These are phyloP conservation scores for Eupithecia tripunctaria DNA, from an alignment of 2,888 invertebrate species.

Conservation along the genomic window DNA sequence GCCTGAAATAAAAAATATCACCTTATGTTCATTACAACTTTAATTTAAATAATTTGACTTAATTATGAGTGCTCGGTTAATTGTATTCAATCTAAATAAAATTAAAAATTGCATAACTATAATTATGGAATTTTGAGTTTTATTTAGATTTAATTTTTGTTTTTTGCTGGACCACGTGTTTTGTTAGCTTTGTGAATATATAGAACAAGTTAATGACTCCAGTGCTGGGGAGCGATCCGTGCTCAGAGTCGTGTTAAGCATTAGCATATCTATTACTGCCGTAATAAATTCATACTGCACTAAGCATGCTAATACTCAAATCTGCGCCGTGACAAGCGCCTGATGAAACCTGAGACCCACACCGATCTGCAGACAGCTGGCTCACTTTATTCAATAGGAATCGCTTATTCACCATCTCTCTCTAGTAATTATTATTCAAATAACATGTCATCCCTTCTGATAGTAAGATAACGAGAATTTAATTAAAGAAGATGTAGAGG, in stretches of 20 bases:
- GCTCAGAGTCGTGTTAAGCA: conserved; percentile 9
- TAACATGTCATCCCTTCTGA: not conserved
- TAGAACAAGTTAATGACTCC: not conserved
- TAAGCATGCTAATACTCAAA: conserved; percentile 41
- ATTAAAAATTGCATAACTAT: no score
- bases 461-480: not conserved
- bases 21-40: no score
- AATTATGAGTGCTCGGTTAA: no score
- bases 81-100: no score
- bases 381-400: not conserved
- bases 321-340: conserved; percentile 33
- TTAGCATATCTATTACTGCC: conserved; percentile 42
- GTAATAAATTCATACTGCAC: conserved; percentile 46
- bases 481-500: not conserved
- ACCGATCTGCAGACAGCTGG: not conserved
- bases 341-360: conserved; percentile 39
- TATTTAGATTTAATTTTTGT: not conserved
- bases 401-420: no score
- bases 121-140: no score
- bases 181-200: not conserved
- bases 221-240: not conserved
- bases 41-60: no score
- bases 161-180: not conserved
- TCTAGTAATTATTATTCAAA: not conserved
- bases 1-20: no score